Evolutionary conservation across 2,888 invertebrate species (phyloP).

Genomic region (Stictocephala bisonia): DNA sequence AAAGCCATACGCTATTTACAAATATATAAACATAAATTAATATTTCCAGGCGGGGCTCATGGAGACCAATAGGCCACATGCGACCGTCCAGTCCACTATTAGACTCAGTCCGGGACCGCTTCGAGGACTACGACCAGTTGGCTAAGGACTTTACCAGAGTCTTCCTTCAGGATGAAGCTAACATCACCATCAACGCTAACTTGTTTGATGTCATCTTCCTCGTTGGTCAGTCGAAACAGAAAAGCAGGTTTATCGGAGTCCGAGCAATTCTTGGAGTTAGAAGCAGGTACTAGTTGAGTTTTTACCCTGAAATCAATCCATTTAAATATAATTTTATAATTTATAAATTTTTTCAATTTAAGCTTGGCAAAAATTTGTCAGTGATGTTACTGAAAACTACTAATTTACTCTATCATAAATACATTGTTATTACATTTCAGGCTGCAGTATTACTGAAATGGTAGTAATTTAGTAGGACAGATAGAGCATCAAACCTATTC

Average conservation of each 20-base stretch:
- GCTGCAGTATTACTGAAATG: too few relatives aligned
- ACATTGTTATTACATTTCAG: too few relatives aligned
- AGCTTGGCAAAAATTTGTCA: too few relatives aligned
- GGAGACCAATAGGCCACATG: slow-evolving; percentile 96
- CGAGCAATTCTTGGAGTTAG: slow-evolving; percentile 91
- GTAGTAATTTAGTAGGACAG: too few relatives aligned
- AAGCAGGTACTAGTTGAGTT: slow-evolving; percentile 82
- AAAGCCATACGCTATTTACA: not conserved
- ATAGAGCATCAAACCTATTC: too few relatives aligned
- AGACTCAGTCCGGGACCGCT: slow-evolving; percentile 92
- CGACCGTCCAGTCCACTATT: slow-evolving; percentile 91
- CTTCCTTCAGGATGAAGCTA: slow-evolving; percentile 86
- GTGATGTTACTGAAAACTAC: too few relatives aligned
- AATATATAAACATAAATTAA: not conserved
- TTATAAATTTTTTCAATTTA: too few relatives aligned
- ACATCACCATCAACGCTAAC: slow-evolving; percentile 80
- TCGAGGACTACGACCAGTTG: slow-evolving; percentile 93
- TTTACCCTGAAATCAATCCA: too few relatives aligned
- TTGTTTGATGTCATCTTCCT: slow-evolving; percentile 92
- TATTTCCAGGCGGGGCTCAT: slow-evolving; percentile 75
- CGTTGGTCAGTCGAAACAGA: slow-evolving; percentile 92
- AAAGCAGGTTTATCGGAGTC: slow-evolving; percentile 90
- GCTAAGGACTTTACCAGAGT: slow-evolving; percentile 92
- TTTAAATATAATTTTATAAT: too few relatives aligned
- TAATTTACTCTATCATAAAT: too few relatives aligned